Conservation (phyloP, 2,888 invertebrate species). For the Ophioninae sp. region DNA sequence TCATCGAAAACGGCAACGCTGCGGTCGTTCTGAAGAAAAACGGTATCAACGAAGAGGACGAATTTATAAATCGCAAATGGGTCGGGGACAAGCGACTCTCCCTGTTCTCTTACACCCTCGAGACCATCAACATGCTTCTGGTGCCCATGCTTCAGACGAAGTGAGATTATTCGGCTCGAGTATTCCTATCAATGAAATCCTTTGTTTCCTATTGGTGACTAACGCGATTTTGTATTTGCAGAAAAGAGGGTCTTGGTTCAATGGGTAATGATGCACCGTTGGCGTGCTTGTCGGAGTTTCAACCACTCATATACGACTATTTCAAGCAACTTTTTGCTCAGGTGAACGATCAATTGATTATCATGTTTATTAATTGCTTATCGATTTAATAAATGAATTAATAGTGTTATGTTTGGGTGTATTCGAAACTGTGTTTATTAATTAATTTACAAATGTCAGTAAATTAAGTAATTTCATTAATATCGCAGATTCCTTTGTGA, state of each 20-base stretch:
- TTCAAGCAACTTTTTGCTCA: conserved; percentile 99
- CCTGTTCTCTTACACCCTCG: conserved; percentile 96
- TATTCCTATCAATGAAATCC: not conserved
- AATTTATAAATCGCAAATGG: conserved; percentile 81
- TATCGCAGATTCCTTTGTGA: no score
- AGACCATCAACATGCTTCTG: conserved; percentile 96
- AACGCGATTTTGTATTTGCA: conserved; percentile 78
- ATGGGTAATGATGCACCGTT: conserved; percentile 99
- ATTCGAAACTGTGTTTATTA: no score
- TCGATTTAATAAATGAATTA: no score
- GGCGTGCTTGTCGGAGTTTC: conserved; percentile 97
- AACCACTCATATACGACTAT: conserved; percentile 97
- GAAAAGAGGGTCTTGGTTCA: conserved; percentile 98
- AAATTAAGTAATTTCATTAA: no score
- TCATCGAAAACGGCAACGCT: conserved; percentile 79
- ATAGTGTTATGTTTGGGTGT: no score
- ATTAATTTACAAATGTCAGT: no score
- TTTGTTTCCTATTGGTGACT: not conserved
- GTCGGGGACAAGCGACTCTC: conserved; percentile 91
- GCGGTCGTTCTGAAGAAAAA: conserved; percentile 70
- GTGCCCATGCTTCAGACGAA: conserved; percentile 98
- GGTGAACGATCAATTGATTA: conserved; percentile 79
- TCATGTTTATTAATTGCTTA: not conserved
- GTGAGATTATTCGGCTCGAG: conserved; percentile 82
- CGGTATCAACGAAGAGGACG: conserved; percentile 74